Percentiles rank a stretch among this genome's conserved stretches.
These are phyloP conservation scores for Ericerus pela DNA, from an alignment of 1,140 invertebrate species.

Conservation along the genomic window DNA sequence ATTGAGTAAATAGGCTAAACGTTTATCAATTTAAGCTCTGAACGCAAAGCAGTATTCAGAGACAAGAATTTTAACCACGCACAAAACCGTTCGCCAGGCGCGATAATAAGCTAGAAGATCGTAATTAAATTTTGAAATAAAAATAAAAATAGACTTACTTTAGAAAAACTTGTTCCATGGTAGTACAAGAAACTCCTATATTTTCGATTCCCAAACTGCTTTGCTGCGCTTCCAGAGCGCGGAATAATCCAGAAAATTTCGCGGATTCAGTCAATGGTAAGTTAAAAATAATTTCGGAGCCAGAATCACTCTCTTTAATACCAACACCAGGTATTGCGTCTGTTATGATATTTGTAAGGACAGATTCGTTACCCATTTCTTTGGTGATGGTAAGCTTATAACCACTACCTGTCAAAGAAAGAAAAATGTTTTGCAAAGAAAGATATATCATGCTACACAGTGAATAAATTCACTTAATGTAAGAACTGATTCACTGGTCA, in stretches of 20 bases:
- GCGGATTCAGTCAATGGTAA: conserved; percentile 27
- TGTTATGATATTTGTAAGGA: neutral
- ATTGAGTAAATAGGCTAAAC: no score
- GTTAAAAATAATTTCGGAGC: conserved; percentile 30
- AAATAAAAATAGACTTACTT: no score
- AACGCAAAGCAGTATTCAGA: no score
- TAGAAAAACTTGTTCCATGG: conserved; percentile 53
- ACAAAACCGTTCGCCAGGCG: no score
- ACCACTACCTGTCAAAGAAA: conserved; percentile 1
- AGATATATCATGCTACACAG: no score
- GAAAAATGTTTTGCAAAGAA: no score
- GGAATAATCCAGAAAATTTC: conserved; percentile 36
- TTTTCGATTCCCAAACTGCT: conserved; percentile 35
- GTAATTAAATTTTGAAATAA: no score
- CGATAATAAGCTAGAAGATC: no score
- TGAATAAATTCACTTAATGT: no score
- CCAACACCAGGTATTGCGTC: neutral
- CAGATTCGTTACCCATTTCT: neutral
- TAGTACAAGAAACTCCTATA: conserved; percentile 43
- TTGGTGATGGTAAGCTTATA: conserved; percentile 1
- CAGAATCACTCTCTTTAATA: conserved; percentile 23
- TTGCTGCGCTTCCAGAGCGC: conserved; percentile 34
- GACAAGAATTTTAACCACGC: no score
- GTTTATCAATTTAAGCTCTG: no score
- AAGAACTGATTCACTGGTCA: no score